Base-by-base conservation (phyloP, 2,113 vertebrate species). In the Sebastes schlegelii region DNA sequence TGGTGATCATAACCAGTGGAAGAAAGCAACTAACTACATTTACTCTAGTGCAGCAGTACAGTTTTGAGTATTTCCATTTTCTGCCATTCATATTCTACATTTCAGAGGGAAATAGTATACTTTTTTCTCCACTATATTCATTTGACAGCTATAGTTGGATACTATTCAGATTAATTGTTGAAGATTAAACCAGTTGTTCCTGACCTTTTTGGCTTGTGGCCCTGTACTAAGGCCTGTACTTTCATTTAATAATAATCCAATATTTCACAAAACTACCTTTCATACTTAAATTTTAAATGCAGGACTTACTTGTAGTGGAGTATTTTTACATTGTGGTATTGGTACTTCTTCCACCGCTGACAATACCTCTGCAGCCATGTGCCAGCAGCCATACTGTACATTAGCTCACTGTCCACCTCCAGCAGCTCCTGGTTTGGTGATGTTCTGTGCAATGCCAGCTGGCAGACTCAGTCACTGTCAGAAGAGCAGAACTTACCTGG, bases 401-500 rank as follows among this genome's bases (percentile, higher is more conserved):
- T 72, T 2, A 34, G 34, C 21, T 10, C 4, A 17, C 46, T 12
- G 21, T 51, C 8, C 72, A 62, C 48, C 21, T 21, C 6, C 6
- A 55, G 17, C 52, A 19, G 19, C 46, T 23, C 10, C 42, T 58
- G 45, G 46, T 21, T 19, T 4, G 14, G 4, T 26, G 12, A 46
- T 40, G 2, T 6, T 43, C 40, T n/a, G 26, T 57, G 21, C 7
- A 1, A 42, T 64, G 43, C 48, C 72, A 8, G 46, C 65, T 70
- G 9, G 26, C 46, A 60, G 57, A 34, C 34, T 62, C 26, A 16
- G 5, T 16, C 45, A 1, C 43, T 65, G 61, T 13, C 51, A 19
- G 45, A 45, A 16, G 21, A 71, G 26, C 23, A 45, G 26, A 46
- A 72, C 34, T 76, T 60, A 77, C 67, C 67, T 80, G n/a, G 11